Base-by-base conservation (phyloP, 2,113 vertebrate genomes). In the Andinoacara biseriatus region DNA sequence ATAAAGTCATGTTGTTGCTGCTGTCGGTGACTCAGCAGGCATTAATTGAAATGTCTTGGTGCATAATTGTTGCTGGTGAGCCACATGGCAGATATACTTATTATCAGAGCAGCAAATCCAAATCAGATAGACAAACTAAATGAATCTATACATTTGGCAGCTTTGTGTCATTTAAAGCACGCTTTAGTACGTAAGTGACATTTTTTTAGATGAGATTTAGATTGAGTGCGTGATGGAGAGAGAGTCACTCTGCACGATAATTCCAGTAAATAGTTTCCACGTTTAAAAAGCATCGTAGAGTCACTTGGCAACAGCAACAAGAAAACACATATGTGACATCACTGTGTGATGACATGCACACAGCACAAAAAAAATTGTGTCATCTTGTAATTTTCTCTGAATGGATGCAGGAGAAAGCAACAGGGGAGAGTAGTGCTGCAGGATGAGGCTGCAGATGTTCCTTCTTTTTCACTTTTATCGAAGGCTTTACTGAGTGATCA, bases 221-320 rank as follows among this genome's bases (percentile, higher is more conserved):
- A 49, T 49, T 11, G 6, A 49, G 17, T 18, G 18, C 40, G 40
- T 1, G 40, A 29, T 20, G 43, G 46, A 69, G 15, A 49, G 49
- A 69, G 1, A 20, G 43, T 69, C 17, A 0, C 43, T 18, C 18
- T 17, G 63, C 46, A 3, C 46, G 43, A 49, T 49, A 49, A 7
- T 69, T 20, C 43, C 43, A 69, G 15, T 69, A 11, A 46, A 46
- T 46, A 43, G 40, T 43, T 43, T 10, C 40, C 40, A 43, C 1
- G 3, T 43, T 43, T 43, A 43, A 38, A 49, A 49, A 46, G 61
- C 24, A 40, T 46, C 22, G 31, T 2, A 7, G 60, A n/a, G 13
- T n/a, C 7, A 40, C 35, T 22, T 26, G 40, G 24, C 63, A 29
- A 69, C 5, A 67, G 0, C 0, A 7, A 20, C 15, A 69, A 11